Percentiles rank a stretch among this genome's conserved stretches.
These are phyloP conservation scores for Thinocorus orbignyianus DNA, from an alignment of 2,113 vertebrate species.

Conservation along the genomic window DNA sequence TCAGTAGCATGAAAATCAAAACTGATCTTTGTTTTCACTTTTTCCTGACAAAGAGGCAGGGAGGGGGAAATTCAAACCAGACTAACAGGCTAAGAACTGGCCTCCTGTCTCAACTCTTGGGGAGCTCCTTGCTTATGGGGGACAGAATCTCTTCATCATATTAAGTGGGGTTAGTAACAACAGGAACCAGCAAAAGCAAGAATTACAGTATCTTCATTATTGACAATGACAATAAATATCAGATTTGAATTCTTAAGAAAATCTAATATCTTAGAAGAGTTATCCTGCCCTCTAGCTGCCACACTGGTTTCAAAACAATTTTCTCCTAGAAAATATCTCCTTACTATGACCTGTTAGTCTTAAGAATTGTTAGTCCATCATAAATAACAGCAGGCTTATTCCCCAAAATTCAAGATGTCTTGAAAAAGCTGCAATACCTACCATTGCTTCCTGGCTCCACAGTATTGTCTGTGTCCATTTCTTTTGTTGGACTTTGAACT, in stretches of 20 bases:
- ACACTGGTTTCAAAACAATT: neutral
- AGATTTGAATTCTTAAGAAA: neutral
- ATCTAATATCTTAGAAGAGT: neutral
- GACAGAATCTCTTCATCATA: neutral
- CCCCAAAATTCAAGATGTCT: neutral
- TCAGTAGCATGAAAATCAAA: neutral
- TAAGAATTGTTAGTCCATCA: neutral
- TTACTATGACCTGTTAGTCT: neutral
- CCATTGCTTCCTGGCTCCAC: constrained; percentile 45
- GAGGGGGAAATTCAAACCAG: too few species aligned
- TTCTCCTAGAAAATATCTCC: neutral
- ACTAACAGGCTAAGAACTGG: too few species aligned
- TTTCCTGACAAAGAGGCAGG: neutral
- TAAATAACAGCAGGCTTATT: neutral
- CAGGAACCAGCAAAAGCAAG: neutral
- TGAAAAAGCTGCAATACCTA: neutral
- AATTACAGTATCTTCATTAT: neutral
- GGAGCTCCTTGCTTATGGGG: neutral
- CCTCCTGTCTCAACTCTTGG: too few species aligned
- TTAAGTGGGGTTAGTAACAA: neutral
- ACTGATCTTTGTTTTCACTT: neutral
- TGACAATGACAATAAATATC: neutral
- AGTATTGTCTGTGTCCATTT: constrained; percentile 42
- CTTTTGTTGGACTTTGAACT: constrained; percentile 66
- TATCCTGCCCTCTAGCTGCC: neutral